Evolutionary conservation across 2,797 vertebrate species (phyloP), one percentile per base, ranked within the genome.

Genomic region (Pipistrellus pygmaeus): DNA sequence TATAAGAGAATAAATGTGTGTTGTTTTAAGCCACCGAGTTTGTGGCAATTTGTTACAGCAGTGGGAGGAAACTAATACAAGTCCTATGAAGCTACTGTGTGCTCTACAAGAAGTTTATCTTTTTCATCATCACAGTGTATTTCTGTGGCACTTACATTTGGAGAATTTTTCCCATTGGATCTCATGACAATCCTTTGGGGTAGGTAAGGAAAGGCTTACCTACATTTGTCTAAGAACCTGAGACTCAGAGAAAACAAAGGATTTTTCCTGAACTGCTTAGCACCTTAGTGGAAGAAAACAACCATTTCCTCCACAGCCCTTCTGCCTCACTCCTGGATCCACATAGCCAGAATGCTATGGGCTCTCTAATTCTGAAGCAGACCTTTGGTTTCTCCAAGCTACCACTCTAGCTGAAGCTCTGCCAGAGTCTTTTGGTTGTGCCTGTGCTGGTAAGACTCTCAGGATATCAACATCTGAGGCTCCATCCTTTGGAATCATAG

Each of bases 111-210:
- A 88, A 41, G 6, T 85, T 27, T 60, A 35, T 41, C 44, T 71
- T 88, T 86, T 77, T n/a, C 20, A 15, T 68, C 71, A 77, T 62
- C 69, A 13, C 62, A 27, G 64, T 27, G 15, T 72, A 66, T 93
- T 93, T 86, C 10, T 51, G 15, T 38, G 84, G n/a, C 41, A n/a
- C 57, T 86, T 75, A 57, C 55, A 86, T 88, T 57, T 87, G 71
- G 78, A 78, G 32, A 88, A 48, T 38, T 64, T 71, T 66, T 38
- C 82, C 41, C 57, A 46, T 41, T 20, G 11, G 38, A 71, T 10
- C 32, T 81, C 17, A 68, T 27, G 62, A 55, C 32, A 80, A 38
- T 8, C 0, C 12, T 60, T 88, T 46, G 13, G 17, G 17, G 20
- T 48, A 69, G 13, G 25, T 77, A 64, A 81, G 10, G 25, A 84